phyloP scores from a whole-genome alignment of 2,888 invertebrate species.

The Macrophya annulata region DNA sequence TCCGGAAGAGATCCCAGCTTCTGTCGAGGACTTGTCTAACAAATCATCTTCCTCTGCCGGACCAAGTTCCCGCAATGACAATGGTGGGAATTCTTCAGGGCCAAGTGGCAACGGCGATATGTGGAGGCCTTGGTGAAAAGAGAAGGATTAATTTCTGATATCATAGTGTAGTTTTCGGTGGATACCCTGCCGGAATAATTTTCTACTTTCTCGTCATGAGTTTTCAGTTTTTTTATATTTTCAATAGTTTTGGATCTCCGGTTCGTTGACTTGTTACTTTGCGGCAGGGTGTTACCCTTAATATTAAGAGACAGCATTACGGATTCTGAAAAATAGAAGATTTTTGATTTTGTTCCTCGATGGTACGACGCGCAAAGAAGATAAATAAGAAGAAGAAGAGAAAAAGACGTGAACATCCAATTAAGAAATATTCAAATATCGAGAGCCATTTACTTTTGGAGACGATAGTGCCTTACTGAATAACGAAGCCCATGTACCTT shows the following conservation, averaged over 20 bases:
- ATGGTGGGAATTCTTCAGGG: conserved; percentile 67
- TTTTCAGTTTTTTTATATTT: neutral
- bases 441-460: conserved; percentile 42
- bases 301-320: neutral
- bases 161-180: neutral
- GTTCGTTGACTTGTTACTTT: neutral
- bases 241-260: neutral
- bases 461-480: conserved; percentile 43
- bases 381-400: conserved; percentile 26
- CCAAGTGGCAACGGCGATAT: conserved; percentile 78
- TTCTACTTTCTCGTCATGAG: neutral
- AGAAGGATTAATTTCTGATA: neutral
- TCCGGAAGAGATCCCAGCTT: conserved; percentile 63
- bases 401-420: conserved; percentile 17
- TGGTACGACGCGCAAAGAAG: neutral
- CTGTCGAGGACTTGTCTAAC: conserved; percentile 68
- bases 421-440: neutral
- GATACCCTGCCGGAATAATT: neutral
- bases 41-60: conserved; percentile 58
- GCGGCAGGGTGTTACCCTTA: neutral
- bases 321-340: conserved; percentile 12
- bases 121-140: conserved; percentile 83
- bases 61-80: conserved; percentile 60
- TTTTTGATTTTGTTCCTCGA: neutral
- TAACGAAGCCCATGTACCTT: conserved; percentile 50